Conservation (phyloP, 2,113 vertebrate species). For the Todiramphus chloris region DNA sequence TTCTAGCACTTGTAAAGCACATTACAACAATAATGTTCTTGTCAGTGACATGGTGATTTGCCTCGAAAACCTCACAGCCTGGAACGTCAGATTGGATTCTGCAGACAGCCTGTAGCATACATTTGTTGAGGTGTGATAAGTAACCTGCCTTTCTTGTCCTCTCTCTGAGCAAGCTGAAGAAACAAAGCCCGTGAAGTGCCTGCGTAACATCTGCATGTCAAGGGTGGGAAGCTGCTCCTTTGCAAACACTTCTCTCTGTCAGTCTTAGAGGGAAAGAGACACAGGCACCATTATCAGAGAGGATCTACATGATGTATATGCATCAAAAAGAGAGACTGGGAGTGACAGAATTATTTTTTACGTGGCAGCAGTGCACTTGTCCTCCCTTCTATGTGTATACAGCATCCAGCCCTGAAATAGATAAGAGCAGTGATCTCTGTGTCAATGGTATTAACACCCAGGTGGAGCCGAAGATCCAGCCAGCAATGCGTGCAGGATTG, state of each 20-base stretch:
- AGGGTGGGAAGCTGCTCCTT: neutral
- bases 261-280: neutral
- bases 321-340: neutral
- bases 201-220: neutral
- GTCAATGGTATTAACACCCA: neutral
- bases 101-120: neutral
- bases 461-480: neutral
- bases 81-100: neutral
- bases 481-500: neutral
- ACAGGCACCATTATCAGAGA: neutral
- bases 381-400: neutral
- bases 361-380: neutral
- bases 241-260: neutral
- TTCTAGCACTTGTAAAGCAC: conserved; percentile 15
- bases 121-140: neutral
- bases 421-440: neutral
- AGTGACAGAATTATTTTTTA: neutral
- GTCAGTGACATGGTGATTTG: conserved; percentile 36
- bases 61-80: neutral
- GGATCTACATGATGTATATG: neutral
- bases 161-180: neutral
- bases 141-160: neutral
- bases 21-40: conserved; percentile 37
- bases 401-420: neutral
- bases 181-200: neutral